Evolutionary conservation across 2,113 vertebrate species (phyloP).

Genomic region (Protobothrops flavoviridis): DNA sequence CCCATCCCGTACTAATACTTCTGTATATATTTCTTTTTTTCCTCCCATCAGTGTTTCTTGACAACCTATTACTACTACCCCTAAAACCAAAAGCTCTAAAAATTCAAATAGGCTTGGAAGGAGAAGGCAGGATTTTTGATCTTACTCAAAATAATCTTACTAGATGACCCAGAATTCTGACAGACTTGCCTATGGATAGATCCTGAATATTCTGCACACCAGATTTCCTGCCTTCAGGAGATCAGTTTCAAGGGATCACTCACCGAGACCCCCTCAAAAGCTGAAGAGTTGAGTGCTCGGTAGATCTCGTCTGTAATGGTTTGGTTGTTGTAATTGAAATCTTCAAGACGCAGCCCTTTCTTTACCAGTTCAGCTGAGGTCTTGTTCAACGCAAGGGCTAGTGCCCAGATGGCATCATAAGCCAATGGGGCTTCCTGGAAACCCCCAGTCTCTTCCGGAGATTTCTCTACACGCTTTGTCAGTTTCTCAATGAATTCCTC

Average conservation of each 20-base stretch:
- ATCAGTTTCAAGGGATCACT: constrained; percentile 44
- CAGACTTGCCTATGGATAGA: neutral
- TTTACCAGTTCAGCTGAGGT: constrained; percentile 84
- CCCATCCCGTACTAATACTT: neutral
- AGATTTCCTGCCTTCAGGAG: neutral
- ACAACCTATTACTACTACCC: neutral
- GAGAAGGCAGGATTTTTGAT: neutral
- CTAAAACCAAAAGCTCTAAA: neutral
- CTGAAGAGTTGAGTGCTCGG: constrained; percentile 92
- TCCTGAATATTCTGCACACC: too few species aligned
- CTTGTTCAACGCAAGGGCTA: constrained; percentile 93
- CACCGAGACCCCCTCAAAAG: constrained; percentile 93
- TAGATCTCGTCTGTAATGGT: constrained; percentile 94
- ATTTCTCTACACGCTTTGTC: constrained; percentile 85
- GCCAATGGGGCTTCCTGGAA: constrained; percentile 94
- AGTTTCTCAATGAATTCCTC: constrained; percentile 90
- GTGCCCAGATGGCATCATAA: constrained; percentile 93
- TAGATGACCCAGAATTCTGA: neutral
- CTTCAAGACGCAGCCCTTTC: constrained; percentile 83
- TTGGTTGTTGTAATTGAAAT: constrained; percentile 97
- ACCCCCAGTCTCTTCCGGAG: constrained; percentile 89
- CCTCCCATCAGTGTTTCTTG: neutral
- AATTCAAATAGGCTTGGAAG: neutral
- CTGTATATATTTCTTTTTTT: neutral
- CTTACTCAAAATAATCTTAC: neutral